Percentiles rank a stretch among this genome's conserved stretches.
Conservation (phyloP, 1,140 invertebrate species). For the Solenopsis invicta region DNA sequence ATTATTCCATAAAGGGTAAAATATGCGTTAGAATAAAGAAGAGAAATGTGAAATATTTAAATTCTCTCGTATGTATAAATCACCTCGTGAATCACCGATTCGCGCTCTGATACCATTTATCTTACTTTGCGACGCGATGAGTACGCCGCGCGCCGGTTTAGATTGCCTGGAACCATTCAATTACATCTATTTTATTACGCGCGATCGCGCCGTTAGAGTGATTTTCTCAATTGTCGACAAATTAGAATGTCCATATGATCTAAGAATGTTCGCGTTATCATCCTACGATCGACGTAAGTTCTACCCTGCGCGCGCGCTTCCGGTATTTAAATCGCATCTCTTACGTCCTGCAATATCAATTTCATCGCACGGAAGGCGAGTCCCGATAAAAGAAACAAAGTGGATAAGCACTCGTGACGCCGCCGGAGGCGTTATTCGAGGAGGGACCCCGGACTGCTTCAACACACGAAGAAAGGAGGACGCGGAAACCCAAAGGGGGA, state of each 20-base stretch:
- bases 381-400: conserved; percentile 67
- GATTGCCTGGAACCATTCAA: conserved; percentile 38
- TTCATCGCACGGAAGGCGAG: conserved; percentile 55
- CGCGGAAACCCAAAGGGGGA: conserved; percentile 21
- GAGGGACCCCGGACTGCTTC: conserved; percentile 30
- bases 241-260: conserved; percentile 54
- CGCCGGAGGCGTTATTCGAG: conserved; percentile 52
- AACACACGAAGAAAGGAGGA: conserved; percentile 29
- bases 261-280: conserved; percentile 43
- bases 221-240: conserved; percentile 54
- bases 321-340: conserved; percentile 55
- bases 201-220: conserved; percentile 30
- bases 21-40: background rate
- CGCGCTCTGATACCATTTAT: conserved; percentile 14
- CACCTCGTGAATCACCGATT: conserved; percentile 1
- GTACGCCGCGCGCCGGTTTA: background rate
- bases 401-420: conserved; percentile 69
- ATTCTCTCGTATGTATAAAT: background rate
- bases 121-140: conserved; percentile 9
- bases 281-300: conserved; percentile 43
- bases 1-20: background rate
- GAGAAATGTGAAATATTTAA: background rate
- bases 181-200: conserved; percentile 54
- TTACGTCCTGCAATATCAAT: conserved; percentile 65
- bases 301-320: conserved; percentile 31